Evolutionary conservation across 92 coral and sea anemone species (phyloP).

Genomic region (Parazoanthus atlanticus): DNA sequence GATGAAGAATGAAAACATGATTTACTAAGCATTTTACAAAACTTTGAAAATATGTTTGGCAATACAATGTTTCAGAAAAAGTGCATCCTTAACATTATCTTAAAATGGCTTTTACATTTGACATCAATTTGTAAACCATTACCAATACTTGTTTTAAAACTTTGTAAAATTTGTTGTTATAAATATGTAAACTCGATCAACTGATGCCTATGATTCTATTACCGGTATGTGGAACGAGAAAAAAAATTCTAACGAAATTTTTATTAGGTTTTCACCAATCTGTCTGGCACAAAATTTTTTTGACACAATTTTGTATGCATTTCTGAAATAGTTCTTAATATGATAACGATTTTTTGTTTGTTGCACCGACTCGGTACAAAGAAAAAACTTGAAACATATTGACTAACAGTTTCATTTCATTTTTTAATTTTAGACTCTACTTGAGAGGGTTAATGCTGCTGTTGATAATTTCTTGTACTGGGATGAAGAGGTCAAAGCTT

Average conservation of each 20-base stretch:
- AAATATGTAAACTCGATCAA: no score
- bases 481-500: conserved; percentile 90
- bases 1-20: no score
- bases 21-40: no score
- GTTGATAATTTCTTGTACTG: conserved; percentile 86
- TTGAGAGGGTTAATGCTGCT: conserved; percentile 84
- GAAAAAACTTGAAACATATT: background rate
- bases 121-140: background rate
- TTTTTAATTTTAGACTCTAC: conserved; percentile 62
- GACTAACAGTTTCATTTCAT: background rate
- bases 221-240: no score
- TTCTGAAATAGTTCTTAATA: no score
- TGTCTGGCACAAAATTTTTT: background rate
- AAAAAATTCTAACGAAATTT: no score
- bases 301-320: no score
- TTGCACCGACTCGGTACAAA: no score
- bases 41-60: no score
- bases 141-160: background rate
- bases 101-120: background rate
- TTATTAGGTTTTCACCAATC: no score
- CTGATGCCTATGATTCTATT: no score
- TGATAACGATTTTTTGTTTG: background rate
- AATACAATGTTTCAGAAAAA: background rate
- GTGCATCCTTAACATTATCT: background rate
- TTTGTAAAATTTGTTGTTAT: no score